Conservation (phyloP, 53 echinoderm and acorn worm genomes). For the Apostichopus leukothele region DNA sequence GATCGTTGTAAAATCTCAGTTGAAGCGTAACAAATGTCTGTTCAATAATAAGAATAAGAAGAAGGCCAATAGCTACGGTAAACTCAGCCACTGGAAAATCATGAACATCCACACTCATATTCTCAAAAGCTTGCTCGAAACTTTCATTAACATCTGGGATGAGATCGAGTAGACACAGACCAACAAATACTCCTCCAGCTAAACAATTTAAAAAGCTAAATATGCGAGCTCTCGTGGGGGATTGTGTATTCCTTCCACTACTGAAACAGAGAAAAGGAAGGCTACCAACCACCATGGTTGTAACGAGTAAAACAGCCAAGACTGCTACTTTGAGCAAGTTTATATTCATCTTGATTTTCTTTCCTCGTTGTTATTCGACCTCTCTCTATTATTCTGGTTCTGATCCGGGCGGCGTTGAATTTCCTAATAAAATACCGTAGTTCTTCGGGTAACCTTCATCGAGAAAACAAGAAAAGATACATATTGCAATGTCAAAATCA, state of each 20-base stretch:
- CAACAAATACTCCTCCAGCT: background rate
- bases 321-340: background rate
- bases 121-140: background rate
- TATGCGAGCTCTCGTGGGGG: background rate
- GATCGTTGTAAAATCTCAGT: background rate
- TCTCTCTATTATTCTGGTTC: too few relatives aligned
- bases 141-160: background rate
- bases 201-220: conserved; percentile 34
- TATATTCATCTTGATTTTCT: background rate
- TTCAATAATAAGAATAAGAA: conserved; percentile 3
- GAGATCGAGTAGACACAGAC: conserved; percentile 16
- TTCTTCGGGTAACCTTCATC: too few relatives aligned
- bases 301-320: background rate
- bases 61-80: background rate
- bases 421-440: too few relatives aligned
- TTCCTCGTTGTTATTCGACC: too few relatives aligned
- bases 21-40: background rate
- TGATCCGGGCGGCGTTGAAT: too few relatives aligned
- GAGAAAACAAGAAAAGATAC: too few relatives aligned
- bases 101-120: background rate
- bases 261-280: background rate
- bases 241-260: too few relatives aligned
- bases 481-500: too few relatives aligned
- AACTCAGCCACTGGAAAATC: background rate
- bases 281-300: background rate